Percentiles rank a stretch among this genome's conserved stretches.
phyloP scores from a whole-genome alignment of 2,888 invertebrate genomes.

The Metallyticus violacea region DNA sequence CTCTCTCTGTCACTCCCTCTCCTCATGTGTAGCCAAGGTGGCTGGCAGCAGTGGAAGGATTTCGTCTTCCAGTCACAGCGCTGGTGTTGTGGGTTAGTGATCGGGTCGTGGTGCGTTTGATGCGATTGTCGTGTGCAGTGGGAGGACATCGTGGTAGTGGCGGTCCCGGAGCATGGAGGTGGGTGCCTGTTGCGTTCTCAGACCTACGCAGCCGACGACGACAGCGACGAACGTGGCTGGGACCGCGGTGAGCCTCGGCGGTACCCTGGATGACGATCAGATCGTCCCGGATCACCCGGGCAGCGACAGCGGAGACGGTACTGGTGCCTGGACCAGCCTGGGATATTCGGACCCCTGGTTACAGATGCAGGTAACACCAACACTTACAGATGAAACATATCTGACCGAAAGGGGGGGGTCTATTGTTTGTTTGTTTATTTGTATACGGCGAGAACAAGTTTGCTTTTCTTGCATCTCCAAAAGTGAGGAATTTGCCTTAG shows the following conservation, averaged over 20 bases:
- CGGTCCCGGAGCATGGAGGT: constrained; percentile 22
- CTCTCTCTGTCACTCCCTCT: background rate
- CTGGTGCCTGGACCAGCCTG: background rate
- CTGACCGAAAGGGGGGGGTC: too few species aligned
- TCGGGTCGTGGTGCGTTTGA: background rate
- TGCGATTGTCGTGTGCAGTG: background rate
- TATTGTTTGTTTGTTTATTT: too few species aligned
- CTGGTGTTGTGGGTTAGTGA: background rate
- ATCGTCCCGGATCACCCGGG: constrained; percentile 28
- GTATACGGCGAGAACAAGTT: background rate
- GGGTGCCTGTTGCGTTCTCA: constrained; percentile 27
- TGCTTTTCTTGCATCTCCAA: background rate
- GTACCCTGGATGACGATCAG: constrained; percentile 24
- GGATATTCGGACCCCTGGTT: constrained; percentile 27
- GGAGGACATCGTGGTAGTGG: background rate
- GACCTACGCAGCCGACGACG: constrained; percentile 13
- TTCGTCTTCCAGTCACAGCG: background rate
- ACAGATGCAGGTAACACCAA: constrained; percentile 29
- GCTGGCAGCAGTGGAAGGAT: background rate
- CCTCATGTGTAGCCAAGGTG: background rate
- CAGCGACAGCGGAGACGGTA: constrained; percentile 13
- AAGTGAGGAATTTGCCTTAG: background rate
- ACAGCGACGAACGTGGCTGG: background rate
- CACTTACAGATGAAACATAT: too few species aligned
- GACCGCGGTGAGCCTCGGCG: background rate